Evolutionary conservation across 92 coral and sea anemone species (phyloP).

Genomic region (Meandrina meandrites): DNA sequence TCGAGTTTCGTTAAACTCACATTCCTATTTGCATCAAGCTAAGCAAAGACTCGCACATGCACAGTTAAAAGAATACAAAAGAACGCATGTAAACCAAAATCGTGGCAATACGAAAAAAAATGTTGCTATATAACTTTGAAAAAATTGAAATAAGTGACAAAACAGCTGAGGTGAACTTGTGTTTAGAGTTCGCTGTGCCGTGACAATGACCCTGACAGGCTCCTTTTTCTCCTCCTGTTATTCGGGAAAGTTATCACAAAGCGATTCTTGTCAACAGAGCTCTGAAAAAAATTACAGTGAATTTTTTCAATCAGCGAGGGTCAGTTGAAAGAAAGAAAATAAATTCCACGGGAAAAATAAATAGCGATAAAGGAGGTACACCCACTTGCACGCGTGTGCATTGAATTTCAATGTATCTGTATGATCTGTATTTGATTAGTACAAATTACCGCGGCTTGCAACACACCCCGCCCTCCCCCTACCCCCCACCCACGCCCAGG

Average conservation of each 20-base stretch:
- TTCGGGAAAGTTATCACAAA: slow-evolving; percentile 85
- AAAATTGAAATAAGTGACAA: background rate
- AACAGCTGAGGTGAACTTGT: background rate
- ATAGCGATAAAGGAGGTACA: background rate
- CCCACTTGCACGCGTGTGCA: background rate
- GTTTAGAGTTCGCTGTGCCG: slow-evolving; percentile 43
- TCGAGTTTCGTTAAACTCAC: background rate
- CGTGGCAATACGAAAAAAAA: background rate
- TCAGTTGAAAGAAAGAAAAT: background rate
- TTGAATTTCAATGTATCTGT: too few relatives aligned
- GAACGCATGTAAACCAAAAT: background rate
- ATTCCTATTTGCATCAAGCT: background rate
- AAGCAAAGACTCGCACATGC: background rate
- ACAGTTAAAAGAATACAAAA: background rate
- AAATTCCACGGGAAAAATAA: background rate
- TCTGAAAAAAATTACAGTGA: slow-evolving; percentile 46
- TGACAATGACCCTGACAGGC: slow-evolving; percentile 38
- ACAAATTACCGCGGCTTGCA: too few relatives aligned
- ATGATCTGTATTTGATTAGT: too few relatives aligned
- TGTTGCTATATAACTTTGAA: background rate
- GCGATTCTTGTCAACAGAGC: slow-evolving; percentile 96
- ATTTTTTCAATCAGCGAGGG: background rate
- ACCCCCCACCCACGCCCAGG: too few relatives aligned
- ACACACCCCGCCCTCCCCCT: too few relatives aligned
- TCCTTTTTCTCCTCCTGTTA: slow-evolving; percentile 81